Base-by-base conservation (phyloP, 1,140 invertebrate genomes). In the Drosophila parabipectinata region DNA sequence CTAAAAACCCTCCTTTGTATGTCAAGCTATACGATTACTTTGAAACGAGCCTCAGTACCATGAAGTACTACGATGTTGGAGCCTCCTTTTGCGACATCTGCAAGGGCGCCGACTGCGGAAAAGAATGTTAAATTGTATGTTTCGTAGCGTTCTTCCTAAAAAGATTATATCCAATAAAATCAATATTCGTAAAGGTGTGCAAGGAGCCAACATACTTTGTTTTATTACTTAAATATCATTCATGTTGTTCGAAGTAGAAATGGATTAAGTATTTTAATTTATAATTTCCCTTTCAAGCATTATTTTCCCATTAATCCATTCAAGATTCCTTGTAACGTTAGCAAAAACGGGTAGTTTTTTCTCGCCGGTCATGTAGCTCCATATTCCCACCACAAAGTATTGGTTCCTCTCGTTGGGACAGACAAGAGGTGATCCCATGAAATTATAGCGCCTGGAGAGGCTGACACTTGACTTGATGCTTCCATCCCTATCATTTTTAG, bases 1-100 rank as follows among this genome's bases (percentile, higher is more conserved):
- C 95, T 96, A 98, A 81, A 96, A 95, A 85, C 96, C 96, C 18
- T 96, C 97, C 4, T 94, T 96, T 34, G 95, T 98, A 96, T 34
- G 95, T 98, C n/a, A 93, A 94, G 6, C 94, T 98, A 48, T 98
- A 97, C 84, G 97, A 98, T 87, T 99, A 99, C 91, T 99, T 98
- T 82, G 96, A 97, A 83, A 95, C 94, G 94, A 94, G 83, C 34
- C 94, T 94, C 68, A 93, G 93, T 88, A 95, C 95, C 14, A 93
- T 95, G 60, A 94, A 94, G 72, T 97, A 97, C 92, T 97, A 97
- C 82, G 93, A 95, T 78, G 93, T 95, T 21, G 92, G 93, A 50
- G 93, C 95, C 2, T 95, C 94, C 1, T 90, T 96, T 6, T 97
- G 96, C 91, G 95, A 96, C 88, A 95, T 97, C 71, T 97, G 96